phyloP scores from a whole-genome alignment of 2,797 vertebrate genomes.

The Aldrovandia affinis region DNA sequence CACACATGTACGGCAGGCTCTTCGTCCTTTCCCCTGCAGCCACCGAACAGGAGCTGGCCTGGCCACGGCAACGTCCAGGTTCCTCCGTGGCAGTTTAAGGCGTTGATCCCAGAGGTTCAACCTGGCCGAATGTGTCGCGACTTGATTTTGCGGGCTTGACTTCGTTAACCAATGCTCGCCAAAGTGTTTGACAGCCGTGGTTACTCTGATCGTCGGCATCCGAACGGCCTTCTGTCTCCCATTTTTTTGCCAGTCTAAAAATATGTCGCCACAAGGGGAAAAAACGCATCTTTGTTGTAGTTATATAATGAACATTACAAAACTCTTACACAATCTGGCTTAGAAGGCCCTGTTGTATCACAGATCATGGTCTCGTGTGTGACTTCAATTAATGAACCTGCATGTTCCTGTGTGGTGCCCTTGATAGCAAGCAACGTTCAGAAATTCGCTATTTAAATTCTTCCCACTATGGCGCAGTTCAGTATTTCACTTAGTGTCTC shows the following conservation, averaged over 20 bases:
- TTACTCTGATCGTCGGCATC: not conserved
- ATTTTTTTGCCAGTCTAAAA: not conserved
- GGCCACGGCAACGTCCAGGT: no score
- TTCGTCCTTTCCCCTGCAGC: no score
- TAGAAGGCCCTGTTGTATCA: not conserved
- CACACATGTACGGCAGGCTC: no score
- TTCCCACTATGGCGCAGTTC: not conserved
- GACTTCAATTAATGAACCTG: not conserved
- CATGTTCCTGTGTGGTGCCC: not conserved
- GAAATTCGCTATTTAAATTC: not conserved
- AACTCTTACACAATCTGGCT: constrained; percentile 1
- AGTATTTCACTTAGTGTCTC: not conserved
- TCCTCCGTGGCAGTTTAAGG: no score
- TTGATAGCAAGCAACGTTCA: not conserved
- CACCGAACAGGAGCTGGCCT: no score
- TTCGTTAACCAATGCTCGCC: not conserved
- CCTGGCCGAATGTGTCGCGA: not conserved
- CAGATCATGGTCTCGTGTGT: not conserved
- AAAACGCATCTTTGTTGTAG: not conserved
- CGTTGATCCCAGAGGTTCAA: not conserved
- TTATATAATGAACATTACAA: not conserved
- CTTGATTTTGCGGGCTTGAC: no score
- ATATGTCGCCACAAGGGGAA: not conserved
- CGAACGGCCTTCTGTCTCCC: not conserved
- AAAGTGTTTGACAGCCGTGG: not conserved